Base-by-base conservation (phyloP, 2,888 invertebrate genomes). In the Cistogaster globosa region DNA sequence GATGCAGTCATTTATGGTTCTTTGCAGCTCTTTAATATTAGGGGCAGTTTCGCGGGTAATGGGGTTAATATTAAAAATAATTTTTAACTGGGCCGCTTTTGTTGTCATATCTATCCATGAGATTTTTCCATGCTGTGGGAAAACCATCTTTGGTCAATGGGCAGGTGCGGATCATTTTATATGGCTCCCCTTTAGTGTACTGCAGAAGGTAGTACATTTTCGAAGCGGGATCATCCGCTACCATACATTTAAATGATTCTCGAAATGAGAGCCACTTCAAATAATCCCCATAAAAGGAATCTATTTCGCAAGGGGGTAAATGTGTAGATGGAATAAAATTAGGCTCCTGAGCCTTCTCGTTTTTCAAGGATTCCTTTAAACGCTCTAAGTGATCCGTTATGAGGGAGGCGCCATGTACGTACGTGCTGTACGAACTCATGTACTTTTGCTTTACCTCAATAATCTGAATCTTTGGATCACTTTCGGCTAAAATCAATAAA, bases 71-170 rank as follows among this genome's bases (percentile, higher is more conserved):
- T 74, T 26, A 32, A 74, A 62, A 32, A 60, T 0, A 42, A 51
- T 51, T 48, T 42, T 48, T 11, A 48, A 12, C 26, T 60, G 72
- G 6, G 45, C 51, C 48, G 20, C 62, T n/a, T 51, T 36, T 48
- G 20, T 72, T 72, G 48, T 74, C 60, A 20, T 18, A 74, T 20
- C 62, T 57, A 26, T 55, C 45, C 42, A 42, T 42, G 12, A 45
- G 55, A 14, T 22, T 71, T 71, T 71, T 58, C 16, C 57, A 57
- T 12, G 57, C 57, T 16, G 20, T 16, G 14, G 57, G 5, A 55
- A 69, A 69, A 55, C 69, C 57, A 38, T 55, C 38, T 22, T 51
- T 69, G 12, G 38, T 69, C 69, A 69, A 51, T 36, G 69, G 38
- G 48, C 69, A 36, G 12, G 32, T 38, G 6, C 48, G 14, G 8